Evolutionary conservation across 2,113 vertebrate species (phyloP).

Genomic region (Colius striatus): DNA sequence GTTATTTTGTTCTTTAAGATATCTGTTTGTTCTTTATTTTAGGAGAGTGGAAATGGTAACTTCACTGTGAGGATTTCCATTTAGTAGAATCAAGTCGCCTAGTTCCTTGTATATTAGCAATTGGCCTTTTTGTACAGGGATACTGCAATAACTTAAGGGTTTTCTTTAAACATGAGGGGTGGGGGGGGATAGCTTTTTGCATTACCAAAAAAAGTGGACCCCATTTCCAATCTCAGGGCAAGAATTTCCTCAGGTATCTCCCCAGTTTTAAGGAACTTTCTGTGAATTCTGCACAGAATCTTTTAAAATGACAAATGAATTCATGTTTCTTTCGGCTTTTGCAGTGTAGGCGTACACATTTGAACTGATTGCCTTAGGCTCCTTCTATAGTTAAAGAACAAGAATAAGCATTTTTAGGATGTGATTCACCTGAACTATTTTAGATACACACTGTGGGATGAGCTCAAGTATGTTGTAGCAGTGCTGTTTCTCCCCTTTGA

Average conservation of each 20-base stretch:
- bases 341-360: not conserved
- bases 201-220: not conserved
- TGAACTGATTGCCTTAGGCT: not conserved
- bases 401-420: slow-evolving; percentile 15
- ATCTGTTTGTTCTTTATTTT: not conserved
- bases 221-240: not conserved
- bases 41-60: not conserved
- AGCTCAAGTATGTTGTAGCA: not conserved
- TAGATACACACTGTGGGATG: not conserved
- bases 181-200: not conserved
- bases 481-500: not conserved
- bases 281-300: not conserved
- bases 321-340: not conserved
- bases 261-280: not conserved
- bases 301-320: not conserved
- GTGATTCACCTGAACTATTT: slow-evolving; percentile 40
- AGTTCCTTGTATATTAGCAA: not conserved
- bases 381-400: not conserved
- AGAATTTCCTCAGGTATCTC: not conserved
- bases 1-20: not conserved
- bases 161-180: not conserved
- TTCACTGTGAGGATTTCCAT: not conserved
- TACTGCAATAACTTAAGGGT: not conserved
- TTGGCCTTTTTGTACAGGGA: not conserved
- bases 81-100: not conserved